phyloP scores from a whole-genome alignment of 1,140 invertebrate species.

The Anthonomus grandis region DNA sequence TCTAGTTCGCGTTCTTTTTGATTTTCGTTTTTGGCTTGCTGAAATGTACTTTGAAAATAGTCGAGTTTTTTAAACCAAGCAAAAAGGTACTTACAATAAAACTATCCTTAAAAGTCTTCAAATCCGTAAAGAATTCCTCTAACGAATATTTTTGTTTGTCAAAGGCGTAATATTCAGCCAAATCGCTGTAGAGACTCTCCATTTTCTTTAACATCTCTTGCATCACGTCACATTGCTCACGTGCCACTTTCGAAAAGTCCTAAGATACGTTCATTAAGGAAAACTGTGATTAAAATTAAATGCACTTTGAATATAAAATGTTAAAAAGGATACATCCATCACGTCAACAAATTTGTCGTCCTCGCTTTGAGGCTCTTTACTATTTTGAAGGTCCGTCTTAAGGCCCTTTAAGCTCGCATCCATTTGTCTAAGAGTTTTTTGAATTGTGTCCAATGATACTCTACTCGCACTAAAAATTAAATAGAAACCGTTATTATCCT shows the following conservation, averaged over 20 bases:
- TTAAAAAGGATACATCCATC: constrained; percentile 64
- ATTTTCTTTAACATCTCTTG: constrained; percentile 94
- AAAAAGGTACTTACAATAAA: constrained; percentile 67
- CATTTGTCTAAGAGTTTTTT: constrained; percentile 83
- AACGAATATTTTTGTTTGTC: constrained; percentile 91
- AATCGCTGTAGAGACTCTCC: constrained; percentile 77
- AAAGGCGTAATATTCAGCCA: constrained; percentile 91
- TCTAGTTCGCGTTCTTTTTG: constrained; percentile 77
- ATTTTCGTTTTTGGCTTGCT: constrained; percentile 86
- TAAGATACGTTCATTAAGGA: constrained; percentile 11
- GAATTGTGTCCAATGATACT: constrained; percentile 82
- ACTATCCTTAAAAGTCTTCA: constrained; percentile 92
- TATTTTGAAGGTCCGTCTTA: constrained; percentile 83
- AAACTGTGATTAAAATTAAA: too few species aligned
- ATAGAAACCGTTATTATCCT: background rate
- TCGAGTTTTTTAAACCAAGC: background rate
- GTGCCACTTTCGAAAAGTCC: constrained; percentile 73
- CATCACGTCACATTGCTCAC: constrained; percentile 81
- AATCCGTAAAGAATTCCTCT: constrained; percentile 94
- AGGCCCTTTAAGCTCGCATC: constrained; percentile 79
- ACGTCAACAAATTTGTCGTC: constrained; percentile 80
- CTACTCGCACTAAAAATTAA: constrained; percentile 60
- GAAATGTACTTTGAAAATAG: constrained; percentile 21
- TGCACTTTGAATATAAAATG: too few species aligned
- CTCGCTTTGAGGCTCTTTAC: constrained; percentile 68